A percentile compares a stretch with the other conserved stretches of the same genome.
These are phyloP conservation scores for Enteromius paludinosus DNA, from an alignment of 2,797 vertebrate genomes.

Conservation along the genomic window DNA sequence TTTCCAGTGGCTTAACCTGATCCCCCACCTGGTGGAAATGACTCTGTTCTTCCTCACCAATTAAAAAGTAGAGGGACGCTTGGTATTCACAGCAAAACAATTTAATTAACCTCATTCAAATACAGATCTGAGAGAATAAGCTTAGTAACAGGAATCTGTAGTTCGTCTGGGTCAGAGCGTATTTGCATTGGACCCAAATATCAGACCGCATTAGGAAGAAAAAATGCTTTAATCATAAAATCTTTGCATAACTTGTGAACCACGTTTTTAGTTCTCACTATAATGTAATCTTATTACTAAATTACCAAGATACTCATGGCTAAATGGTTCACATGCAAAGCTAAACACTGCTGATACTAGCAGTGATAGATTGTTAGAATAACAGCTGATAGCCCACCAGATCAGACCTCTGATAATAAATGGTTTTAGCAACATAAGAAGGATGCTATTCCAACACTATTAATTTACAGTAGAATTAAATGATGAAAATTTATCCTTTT, in stretches of 20 bases:
- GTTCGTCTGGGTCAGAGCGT: neutral
- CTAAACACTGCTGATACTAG: neutral
- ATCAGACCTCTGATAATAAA: slow-evolving; percentile 42
- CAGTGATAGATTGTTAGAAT: slow-evolving; percentile 40
- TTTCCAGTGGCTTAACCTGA: slow-evolving; percentile 38
- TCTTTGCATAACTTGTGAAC: slow-evolving; percentile 19
- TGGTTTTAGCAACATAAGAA: slow-evolving; percentile 34
- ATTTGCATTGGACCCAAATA: slow-evolving; percentile 31
- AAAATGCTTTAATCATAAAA: slow-evolving; percentile 15
- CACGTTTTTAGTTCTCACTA: slow-evolving; percentile 6
- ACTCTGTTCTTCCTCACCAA: slow-evolving; percentile 36
- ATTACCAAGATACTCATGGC: slow-evolving; percentile 12
- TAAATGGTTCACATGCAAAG: slow-evolving; percentile 22
- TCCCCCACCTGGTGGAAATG: slow-evolving; percentile 17
- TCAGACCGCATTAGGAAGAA: neutral
- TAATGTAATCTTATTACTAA: slow-evolving; percentile 31
- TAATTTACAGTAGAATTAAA: slow-evolving; percentile 43
- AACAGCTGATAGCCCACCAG: slow-evolving; percentile 35
- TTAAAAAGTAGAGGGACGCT: slow-evolving; percentile 41
- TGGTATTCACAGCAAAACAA: slow-evolving; percentile 42
- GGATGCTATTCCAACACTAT: slow-evolving; percentile 37
- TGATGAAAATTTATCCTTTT: slow-evolving; percentile 29
- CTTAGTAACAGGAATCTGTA: slow-evolving; percentile 33
- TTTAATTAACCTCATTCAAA: slow-evolving; percentile 41
- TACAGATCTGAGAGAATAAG: slow-evolving; percentile 37